Evolutionary conservation across 2,888 invertebrate species (phyloP).

Genomic region (Micoletzkya japonica): DNA sequence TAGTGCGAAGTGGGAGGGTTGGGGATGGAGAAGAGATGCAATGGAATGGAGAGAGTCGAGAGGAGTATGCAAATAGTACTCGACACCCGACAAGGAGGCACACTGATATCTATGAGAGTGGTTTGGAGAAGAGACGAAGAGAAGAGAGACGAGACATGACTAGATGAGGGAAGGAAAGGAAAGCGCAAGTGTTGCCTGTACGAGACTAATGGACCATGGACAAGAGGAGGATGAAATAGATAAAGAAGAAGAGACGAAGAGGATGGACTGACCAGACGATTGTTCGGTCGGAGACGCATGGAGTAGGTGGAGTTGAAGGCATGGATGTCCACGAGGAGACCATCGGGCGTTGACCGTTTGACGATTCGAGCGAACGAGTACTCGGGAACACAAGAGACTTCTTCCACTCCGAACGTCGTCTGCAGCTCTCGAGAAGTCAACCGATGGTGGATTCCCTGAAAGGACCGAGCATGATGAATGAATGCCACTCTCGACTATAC

Average conservation of each 20-base stretch:
- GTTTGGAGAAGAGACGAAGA: neutral
- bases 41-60: neutral
- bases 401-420: constrained; percentile 58
- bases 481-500: neutral
- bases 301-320: constrained; percentile 58
- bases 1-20: too few relatives aligned
- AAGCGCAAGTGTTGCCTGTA: too few relatives aligned
- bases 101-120: neutral
- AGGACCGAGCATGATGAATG: constrained; percentile 4
- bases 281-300: constrained; percentile 49
- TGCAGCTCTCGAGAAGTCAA: constrained; percentile 53
- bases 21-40: neutral
- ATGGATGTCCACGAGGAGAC: constrained; percentile 40
- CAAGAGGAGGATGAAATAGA: neutral
- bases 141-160: constrained; percentile 12
- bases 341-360: constrained; percentile 15
- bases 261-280: constrained; percentile 49
- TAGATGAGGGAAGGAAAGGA: too few relatives aligned
- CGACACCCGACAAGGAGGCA: too few relatives aligned
- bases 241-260: neutral
- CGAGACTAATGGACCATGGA: too few relatives aligned
- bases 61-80: constrained; percentile 4
- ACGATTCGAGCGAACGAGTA: constrained; percentile 39
- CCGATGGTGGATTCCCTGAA: constrained; percentile 54
- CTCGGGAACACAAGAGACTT: constrained; percentile 44